A percentile compares a stretch with the other conserved stretches of the same genome.
These are phyloP conservation scores for Sebastes glaucus DNA, from an alignment of 2,797 vertebrate species.

Conservation along the genomic window DNA sequence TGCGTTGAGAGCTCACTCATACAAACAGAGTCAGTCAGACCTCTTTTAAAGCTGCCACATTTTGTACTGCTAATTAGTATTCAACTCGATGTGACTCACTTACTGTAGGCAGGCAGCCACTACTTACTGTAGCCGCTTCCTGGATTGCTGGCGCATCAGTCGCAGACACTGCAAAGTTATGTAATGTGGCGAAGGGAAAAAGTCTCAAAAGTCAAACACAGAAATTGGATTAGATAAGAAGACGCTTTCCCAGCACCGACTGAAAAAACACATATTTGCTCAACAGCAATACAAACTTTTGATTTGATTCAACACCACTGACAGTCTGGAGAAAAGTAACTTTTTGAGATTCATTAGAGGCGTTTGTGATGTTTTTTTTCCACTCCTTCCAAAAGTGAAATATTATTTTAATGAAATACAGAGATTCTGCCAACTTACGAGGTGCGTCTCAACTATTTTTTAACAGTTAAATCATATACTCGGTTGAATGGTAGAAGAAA, in stretches of 20 bases:
- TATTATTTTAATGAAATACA: neutral
- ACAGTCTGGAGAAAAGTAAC: neutral
- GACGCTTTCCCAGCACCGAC: neutral
- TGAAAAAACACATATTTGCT: neutral
- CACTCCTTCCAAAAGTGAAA: neutral
- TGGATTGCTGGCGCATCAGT: neutral
- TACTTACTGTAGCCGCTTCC: slow-evolving; percentile 10
- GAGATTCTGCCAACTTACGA: neutral
- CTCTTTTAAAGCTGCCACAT: slow-evolving; percentile 37
- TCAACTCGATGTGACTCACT: slow-evolving; percentile 53
- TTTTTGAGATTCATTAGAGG: neutral
- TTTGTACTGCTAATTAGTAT: slow-evolving; percentile 34
- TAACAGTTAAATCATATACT: neutral
- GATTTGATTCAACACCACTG: neutral
- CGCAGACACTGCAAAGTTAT: slow-evolving; percentile 1
- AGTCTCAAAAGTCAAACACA: slow-evolving; percentile 24
- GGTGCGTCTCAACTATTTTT: neutral
- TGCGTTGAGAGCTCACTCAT: slow-evolving; percentile 6
- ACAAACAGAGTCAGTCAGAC: slow-evolving; percentile 29
- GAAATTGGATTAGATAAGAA: neutral
- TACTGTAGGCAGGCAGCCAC: slow-evolving; percentile 39
- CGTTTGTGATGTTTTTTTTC: neutral
- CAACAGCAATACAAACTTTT: neutral
- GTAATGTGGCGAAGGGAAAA: neutral
- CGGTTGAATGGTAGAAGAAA: neutral